Evolutionary conservation across 2,797 vertebrate genomes (phyloP).

Genomic region (Steatocranus sp.): DNA sequence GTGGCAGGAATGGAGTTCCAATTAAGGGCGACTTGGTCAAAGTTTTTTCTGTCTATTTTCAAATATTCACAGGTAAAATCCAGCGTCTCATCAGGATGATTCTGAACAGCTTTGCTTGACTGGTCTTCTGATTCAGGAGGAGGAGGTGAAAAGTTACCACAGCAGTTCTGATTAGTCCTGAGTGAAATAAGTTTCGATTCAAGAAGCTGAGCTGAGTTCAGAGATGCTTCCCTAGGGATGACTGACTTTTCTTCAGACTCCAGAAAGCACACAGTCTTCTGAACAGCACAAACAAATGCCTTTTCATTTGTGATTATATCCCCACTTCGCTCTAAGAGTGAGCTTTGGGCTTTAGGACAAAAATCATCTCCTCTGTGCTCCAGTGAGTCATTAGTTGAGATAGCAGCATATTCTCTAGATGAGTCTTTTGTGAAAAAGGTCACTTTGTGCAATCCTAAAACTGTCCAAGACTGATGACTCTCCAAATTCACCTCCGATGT

Average conservation of each 20-base stretch:
- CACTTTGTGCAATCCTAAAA: slow-evolving; percentile 35
- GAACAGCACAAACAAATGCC: background rate
- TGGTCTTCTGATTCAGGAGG: background rate
- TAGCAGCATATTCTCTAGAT: slow-evolving; percentile 22
- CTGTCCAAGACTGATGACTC: slow-evolving; percentile 33
- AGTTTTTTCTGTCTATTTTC: background rate
- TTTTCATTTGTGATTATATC: background rate
- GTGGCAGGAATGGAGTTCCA: background rate
- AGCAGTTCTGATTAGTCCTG: background rate
- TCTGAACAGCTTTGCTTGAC: background rate
- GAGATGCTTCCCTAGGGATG: background rate
- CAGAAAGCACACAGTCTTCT: background rate
- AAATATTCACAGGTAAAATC: background rate
- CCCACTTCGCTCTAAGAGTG: background rate
- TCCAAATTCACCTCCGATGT: slow-evolving; percentile 45
- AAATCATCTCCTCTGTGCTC: slow-evolving; percentile 6
- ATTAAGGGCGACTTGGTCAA: background rate
- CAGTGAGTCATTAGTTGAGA: slow-evolving; percentile 11
- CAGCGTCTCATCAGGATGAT: background rate
- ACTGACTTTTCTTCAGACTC: background rate
- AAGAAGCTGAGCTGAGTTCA: background rate
- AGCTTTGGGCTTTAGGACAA: slow-evolving; percentile 2
- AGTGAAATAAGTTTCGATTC: background rate
- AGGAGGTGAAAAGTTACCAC: background rate
- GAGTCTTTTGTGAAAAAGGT: slow-evolving; percentile 29